These are phyloP conservation scores for Chaenogobius annularis DNA, from an alignment of 2,113 vertebrate genomes.

Conservation along the genomic window DNA sequence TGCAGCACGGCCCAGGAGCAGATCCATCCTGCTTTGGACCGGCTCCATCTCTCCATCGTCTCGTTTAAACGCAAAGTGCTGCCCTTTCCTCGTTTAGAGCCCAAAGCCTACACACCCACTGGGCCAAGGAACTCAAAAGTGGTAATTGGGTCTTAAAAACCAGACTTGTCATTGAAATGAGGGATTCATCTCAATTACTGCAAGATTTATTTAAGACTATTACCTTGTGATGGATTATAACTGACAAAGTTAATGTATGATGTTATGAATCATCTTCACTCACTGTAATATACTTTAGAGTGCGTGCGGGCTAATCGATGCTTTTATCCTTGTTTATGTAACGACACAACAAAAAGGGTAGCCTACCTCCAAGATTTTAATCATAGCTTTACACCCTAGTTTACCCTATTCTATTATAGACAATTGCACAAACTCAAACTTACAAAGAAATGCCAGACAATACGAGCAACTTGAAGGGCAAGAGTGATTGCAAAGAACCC, in stretches of 20 bases:
- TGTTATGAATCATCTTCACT: slow-evolving; percentile 72
- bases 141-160: slow-evolving; percentile 84
- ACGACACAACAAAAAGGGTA: slow-evolving; percentile 28
- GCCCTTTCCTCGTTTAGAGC: slow-evolving; percentile 36
- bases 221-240: slow-evolving; percentile 80
- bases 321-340: slow-evolving; percentile 68
- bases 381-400: neutral
- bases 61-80: slow-evolving; percentile 42
- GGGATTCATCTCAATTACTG: slow-evolving; percentile 81
- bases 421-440: neutral
- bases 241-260: slow-evolving; percentile 76
- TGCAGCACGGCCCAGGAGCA: slow-evolving; percentile 44
- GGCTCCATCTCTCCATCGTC: slow-evolving; percentile 64
- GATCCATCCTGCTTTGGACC: slow-evolving; percentile 70
- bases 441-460: neutral
- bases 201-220: slow-evolving; percentile 80
- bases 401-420: too few species aligned
- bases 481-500: too few species aligned
- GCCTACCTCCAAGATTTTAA: slow-evolving; percentile 1
- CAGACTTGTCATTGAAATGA: slow-evolving; percentile 79
- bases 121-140: slow-evolving; percentile 66
- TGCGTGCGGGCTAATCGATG: slow-evolving; percentile 53
- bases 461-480: neutral
- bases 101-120: slow-evolving; percentile 44
- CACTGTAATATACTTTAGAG: slow-evolving; percentile 56